Conservation (phyloP, 2,797 vertebrate species). For the Myotis pilosus region DNA sequence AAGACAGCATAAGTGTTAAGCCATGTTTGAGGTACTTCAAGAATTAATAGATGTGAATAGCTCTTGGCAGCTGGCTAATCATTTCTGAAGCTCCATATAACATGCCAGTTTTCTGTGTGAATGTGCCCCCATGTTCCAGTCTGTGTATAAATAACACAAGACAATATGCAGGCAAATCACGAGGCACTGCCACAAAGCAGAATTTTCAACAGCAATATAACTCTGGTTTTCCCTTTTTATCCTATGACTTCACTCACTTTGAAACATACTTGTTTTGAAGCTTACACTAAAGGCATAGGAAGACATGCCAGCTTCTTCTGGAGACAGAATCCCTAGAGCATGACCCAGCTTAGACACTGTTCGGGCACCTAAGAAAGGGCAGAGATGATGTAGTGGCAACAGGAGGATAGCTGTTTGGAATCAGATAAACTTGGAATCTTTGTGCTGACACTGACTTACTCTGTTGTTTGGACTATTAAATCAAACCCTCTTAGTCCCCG, state of each 20-base stretch:
- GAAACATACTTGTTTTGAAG: not conserved
- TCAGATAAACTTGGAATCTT: not conserved
- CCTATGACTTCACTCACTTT: not conserved
- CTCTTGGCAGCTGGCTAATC: not conserved
- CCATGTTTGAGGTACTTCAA: not conserved
- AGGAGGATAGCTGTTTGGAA: not conserved
- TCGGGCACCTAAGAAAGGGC: fast-evolving
- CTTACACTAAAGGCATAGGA: not conserved
- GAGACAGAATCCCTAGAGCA: not conserved
- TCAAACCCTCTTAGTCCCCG: not conserved
- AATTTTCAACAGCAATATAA: not conserved
- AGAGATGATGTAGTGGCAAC: fast-evolving
- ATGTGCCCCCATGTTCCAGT: not conserved
- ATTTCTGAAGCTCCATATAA: not conserved
- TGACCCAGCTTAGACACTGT: not conserved
- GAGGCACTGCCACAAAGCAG: not conserved
- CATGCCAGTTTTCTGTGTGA: not conserved
- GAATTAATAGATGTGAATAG: not conserved
- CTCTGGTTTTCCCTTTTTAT: not conserved
- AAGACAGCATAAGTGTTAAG: not conserved
- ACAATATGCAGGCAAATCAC: not conserved
- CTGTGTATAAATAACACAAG: not conserved
- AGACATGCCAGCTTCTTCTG: not conserved
- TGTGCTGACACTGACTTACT: not conserved
- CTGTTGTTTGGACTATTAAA: not conserved